These are phyloP conservation scores for Carcharodon carcharias DNA, from an alignment of 2,797 vertebrate genomes.

Conservation along the genomic window DNA sequence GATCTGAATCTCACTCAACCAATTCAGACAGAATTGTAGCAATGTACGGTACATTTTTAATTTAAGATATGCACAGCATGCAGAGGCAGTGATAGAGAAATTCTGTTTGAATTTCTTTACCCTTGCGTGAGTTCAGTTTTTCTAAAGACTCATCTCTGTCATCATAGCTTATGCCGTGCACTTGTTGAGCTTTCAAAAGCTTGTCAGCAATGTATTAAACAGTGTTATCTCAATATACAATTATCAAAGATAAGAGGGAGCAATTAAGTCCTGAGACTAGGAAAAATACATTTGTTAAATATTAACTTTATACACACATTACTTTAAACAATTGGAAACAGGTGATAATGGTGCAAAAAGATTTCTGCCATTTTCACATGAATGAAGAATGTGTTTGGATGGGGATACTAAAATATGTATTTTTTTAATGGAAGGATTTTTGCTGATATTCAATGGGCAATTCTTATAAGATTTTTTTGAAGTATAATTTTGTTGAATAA, in stretches of 20 bases:
- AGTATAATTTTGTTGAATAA: background rate
- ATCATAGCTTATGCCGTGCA: background rate
- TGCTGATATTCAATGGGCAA: background rate
- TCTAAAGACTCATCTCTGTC: background rate
- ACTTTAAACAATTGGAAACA: background rate
- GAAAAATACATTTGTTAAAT: background rate
- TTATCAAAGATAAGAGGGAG: background rate
- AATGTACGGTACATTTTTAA: conserved; percentile 50
- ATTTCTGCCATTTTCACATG: background rate
- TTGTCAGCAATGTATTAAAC: background rate
- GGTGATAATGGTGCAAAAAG: background rate
- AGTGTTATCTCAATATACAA: background rate
- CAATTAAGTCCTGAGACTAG: background rate
- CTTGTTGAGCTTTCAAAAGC: background rate
- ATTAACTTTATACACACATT: background rate
- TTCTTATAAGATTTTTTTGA: background rate
- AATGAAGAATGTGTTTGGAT: background rate
- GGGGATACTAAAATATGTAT: background rate
- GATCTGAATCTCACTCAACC: background rate
- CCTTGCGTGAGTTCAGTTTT: background rate
- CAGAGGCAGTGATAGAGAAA: conserved; percentile 65
- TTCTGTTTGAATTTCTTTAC: conserved; percentile 46
- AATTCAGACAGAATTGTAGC: conserved; percentile 42
- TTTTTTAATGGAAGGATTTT: background rate
- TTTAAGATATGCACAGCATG: conserved; percentile 56